Conservation (phyloP, 2,888 invertebrate genomes). For the Hipparchia sbordonii region DNA sequence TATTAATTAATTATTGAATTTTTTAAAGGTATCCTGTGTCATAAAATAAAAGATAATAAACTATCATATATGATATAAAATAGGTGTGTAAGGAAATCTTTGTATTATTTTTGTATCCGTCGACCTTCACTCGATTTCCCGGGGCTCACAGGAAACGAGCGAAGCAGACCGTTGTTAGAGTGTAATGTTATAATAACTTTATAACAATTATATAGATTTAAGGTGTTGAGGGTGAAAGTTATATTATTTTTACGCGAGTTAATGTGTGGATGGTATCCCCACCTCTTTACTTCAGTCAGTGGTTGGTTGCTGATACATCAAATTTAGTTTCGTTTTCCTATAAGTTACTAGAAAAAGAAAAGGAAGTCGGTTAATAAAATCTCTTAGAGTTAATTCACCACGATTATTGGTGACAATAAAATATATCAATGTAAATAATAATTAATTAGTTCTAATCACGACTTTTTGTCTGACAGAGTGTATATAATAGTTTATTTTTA, state of each 20-base stretch:
- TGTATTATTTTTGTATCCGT: conserved; percentile 62
- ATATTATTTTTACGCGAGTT: conserved; percentile 42
- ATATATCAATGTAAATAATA: conserved; percentile 76
- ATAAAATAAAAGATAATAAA: conserved; percentile 28
- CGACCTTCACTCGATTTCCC: conserved; percentile 49
- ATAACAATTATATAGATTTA: conserved; percentile 40
- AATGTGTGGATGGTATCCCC: conserved; percentile 40
- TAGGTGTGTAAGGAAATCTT: conserved; percentile 41
- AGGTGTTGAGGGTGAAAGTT: conserved; percentile 46
- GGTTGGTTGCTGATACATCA: conserved; percentile 37
- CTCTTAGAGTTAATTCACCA: conserved; percentile 67
- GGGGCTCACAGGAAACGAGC: conserved; percentile 60
- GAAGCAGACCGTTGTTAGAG: conserved; percentile 51
- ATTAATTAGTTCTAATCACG: conserved; percentile 65
- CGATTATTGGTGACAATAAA: conserved; percentile 78
- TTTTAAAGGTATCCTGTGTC: conserved; percentile 19
- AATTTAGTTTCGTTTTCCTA: conserved; percentile 24
- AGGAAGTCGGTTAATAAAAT: neutral
- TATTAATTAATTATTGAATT: neutral
- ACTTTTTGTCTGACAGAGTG: conserved; percentile 57
- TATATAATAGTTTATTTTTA: conserved; percentile 64
- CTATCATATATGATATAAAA: conserved; percentile 20
- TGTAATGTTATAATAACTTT: conserved; percentile 43
- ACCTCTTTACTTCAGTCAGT: conserved; percentile 41
- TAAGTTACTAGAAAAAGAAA: conserved; percentile 12